Evolutionary conservation across 1,140 invertebrate genomes (phyloP).

Genomic region (Asbolus verrucosus): DNA sequence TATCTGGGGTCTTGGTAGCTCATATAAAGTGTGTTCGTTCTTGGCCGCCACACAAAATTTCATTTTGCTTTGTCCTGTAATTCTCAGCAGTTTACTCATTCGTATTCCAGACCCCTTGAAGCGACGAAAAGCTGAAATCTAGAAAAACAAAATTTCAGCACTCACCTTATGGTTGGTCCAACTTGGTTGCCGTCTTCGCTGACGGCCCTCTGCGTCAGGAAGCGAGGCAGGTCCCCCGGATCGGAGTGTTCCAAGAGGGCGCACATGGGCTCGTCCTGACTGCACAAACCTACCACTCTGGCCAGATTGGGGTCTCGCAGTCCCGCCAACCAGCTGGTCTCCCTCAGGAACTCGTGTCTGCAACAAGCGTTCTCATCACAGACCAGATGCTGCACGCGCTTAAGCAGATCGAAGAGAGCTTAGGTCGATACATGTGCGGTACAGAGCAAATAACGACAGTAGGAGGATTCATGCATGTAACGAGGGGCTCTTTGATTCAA

Average conservation of each 20-base stretch:
- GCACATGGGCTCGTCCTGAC: slow-evolving; percentile 84
- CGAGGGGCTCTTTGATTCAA: slow-evolving; percentile 44
- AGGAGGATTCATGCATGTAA: slow-evolving; percentile 37
- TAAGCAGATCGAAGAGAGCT: not conserved
- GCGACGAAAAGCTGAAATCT: not conserved
- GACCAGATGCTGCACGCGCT: slow-evolving; percentile 6
- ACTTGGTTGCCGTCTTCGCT: slow-evolving; percentile 60
- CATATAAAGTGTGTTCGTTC: too few species aligned
- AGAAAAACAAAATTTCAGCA: slow-evolving; percentile 15
- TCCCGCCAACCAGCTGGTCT: slow-evolving; percentile 84
- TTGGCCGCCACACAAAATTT: too few species aligned
- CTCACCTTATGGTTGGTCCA: slow-evolving; percentile 62
- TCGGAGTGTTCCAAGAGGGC: slow-evolving; percentile 89
- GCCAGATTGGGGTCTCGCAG: slow-evolving; percentile 87
- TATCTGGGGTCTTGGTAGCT: too few species aligned
- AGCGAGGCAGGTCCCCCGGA: slow-evolving; percentile 84
- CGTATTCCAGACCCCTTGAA: too few species aligned
- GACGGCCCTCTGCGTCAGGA: slow-evolving; percentile 69
- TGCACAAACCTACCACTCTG: slow-evolving; percentile 83
- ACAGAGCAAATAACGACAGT: slow-evolving; percentile 23
- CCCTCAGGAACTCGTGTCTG: slow-evolving; percentile 87
- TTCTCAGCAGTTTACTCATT: too few species aligned
- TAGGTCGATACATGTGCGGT: not conserved
- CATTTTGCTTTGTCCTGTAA: too few species aligned
- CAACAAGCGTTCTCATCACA: slow-evolving; percentile 50